Conservation (phyloP, 2,888 invertebrate species). For the Tricholauxania praeusta region DNA sequence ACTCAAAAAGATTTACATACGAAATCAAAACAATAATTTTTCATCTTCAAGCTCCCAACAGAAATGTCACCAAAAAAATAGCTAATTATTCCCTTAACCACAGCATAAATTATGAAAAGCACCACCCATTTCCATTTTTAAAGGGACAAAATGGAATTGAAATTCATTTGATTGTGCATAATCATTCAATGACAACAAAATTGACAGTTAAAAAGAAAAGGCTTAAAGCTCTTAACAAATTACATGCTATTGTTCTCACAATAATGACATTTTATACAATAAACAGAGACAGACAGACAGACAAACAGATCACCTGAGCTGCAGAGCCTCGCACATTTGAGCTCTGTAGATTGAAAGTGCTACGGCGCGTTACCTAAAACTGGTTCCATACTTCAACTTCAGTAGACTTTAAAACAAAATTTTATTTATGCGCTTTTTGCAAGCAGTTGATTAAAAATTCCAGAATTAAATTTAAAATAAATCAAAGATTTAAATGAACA, state of each 20-base stretch:
- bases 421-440: background rate
- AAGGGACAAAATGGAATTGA: slow-evolving; percentile 1
- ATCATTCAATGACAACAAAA: no score
- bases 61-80: no score
- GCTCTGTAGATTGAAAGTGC: no score
- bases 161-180: no score
- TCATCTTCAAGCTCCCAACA: no score
- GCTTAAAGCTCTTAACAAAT: no score
- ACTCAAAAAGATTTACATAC: no score
- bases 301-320: background rate
- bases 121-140: slow-evolving; percentile 1
- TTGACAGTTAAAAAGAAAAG: no score
- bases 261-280: background rate
- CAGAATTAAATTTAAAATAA: background rate
- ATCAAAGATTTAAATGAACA: slow-evolving; percentile 14
- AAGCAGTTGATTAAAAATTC: background rate
- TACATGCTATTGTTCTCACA: background rate
- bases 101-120: slow-evolving; percentile 4
- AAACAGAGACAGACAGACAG: background rate
- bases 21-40: no score
- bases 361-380: background rate
- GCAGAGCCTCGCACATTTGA: background rate
- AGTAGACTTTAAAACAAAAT: background rate
- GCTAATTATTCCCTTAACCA: slow-evolving; percentile 6
- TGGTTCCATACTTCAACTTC: background rate